Percentiles rank a stretch among this genome's conserved stretches.
Evolutionary conservation across 2,797 vertebrate genomes (phyloP).

Genomic region (Cyclura pinguis): DNA sequence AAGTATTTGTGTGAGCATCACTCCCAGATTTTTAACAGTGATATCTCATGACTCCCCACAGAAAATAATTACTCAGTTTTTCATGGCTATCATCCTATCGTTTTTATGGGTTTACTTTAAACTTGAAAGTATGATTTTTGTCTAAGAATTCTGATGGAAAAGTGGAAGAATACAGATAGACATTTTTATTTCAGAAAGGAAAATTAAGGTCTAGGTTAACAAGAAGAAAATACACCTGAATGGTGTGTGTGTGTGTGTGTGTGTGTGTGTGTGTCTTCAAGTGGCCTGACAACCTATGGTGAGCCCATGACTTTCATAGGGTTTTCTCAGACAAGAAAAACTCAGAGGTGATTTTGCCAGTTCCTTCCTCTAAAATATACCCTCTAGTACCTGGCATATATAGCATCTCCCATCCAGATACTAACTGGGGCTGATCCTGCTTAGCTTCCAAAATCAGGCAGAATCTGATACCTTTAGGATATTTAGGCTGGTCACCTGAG

Average conservation of each 20-base stretch:
- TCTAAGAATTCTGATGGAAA: background rate
- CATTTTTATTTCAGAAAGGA: background rate
- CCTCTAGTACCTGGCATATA: too few species aligned
- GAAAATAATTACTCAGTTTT: slow-evolving; percentile 24
- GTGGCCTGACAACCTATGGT: too few species aligned
- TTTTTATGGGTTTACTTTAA: slow-evolving; percentile 21
- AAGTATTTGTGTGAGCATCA: slow-evolving; percentile 11
- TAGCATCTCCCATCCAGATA: too few species aligned
- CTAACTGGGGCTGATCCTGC: too few species aligned
- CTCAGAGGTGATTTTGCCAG: too few species aligned
- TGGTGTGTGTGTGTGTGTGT: too few species aligned
- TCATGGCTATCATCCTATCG: background rate
- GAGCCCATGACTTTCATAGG: too few species aligned
- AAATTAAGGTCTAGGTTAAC: background rate
- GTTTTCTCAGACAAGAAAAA: too few species aligned
- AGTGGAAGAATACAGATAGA: background rate
- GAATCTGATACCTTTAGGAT: too few species aligned
- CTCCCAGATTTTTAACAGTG: slow-evolving; percentile 23
- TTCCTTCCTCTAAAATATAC: too few species aligned
- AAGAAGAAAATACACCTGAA: background rate
- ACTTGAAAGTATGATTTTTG: background rate
- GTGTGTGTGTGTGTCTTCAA: too few species aligned
- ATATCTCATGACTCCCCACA: slow-evolving; percentile 21
- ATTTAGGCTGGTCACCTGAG: background rate
- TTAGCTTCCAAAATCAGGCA: too few species aligned